phyloP scores from a whole-genome alignment of 2,888 invertebrate species.

The Drosophila melanosoma region DNA sequence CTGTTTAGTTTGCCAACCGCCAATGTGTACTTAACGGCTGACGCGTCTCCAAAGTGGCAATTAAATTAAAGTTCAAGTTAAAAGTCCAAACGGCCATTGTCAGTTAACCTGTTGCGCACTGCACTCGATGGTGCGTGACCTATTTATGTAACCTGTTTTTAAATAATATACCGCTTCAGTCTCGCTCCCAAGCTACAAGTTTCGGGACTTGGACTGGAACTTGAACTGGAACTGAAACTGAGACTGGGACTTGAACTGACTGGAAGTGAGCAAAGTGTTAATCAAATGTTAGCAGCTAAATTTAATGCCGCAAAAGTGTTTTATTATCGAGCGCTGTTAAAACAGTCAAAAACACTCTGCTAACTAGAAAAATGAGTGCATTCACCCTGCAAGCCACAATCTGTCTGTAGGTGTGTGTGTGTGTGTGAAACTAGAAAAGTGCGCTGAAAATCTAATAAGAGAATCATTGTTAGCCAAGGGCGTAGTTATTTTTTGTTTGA shows the following conservation, averaged over 20 bases:
- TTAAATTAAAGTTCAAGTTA: slow-evolving; percentile 32
- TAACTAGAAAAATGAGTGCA: slow-evolving; percentile 72
- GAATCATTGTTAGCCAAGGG: slow-evolving; percentile 48
- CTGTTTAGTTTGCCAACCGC: slow-evolving; percentile 29
- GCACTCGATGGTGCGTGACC: slow-evolving; percentile 81
- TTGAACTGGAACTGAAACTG: slow-evolving; percentile 24
- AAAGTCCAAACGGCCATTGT: slow-evolving; percentile 35
- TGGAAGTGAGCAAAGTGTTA: slow-evolving; percentile 64
- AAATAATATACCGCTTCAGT: slow-evolving; percentile 66
- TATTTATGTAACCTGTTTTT: slow-evolving; percentile 83
- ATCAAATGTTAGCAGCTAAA: slow-evolving; percentile 51
- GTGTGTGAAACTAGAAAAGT: slow-evolving; percentile 56
- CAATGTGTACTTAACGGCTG: slow-evolving; percentile 24
- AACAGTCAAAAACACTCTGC: slow-evolving; percentile 33
- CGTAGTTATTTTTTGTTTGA: slow-evolving; percentile 40
- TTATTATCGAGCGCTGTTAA: slow-evolving; percentile 49
- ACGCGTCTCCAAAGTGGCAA: slow-evolving; percentile 28
- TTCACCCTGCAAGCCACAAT: slow-evolving; percentile 74
- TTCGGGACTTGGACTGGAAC: slow-evolving; percentile 44
- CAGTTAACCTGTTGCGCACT: slow-evolving; percentile 74
- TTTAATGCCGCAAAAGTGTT: slow-evolving; percentile 30
- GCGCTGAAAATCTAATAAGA: slow-evolving; percentile 57
- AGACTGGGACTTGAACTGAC: slow-evolving; percentile 29
- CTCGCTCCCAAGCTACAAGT: slow-evolving; percentile 64
- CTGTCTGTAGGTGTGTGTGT: slow-evolving; percentile 38